Evolutionary conservation across 2,797 vertebrate genomes (phyloP).

Genomic region (Acrossocheilus fasciatus): DNA sequence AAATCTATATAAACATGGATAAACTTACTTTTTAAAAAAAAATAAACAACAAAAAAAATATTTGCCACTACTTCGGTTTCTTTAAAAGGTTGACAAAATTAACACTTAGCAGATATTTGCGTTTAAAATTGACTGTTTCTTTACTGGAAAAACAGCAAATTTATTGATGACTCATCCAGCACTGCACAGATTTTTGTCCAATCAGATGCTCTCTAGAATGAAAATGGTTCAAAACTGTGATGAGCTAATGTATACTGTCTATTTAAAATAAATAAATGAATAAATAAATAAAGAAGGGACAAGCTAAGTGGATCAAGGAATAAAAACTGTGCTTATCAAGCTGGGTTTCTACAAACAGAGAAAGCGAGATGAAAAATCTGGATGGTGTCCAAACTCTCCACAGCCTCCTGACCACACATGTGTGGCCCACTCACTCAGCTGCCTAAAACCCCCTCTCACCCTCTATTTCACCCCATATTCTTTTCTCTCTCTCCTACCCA

Average conservation of each 20-base stretch:
- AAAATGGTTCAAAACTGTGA: not conserved
- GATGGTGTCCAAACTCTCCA: constrained; percentile 76
- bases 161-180: not conserved
- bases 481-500: constrained; percentile 56
- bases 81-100: not conserved
- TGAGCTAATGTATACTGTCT: not conserved
- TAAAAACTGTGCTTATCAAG: not conserved
- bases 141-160: not conserved
- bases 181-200: not conserved
- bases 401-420: constrained; percentile 64
- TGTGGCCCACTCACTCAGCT: constrained; percentile 71
- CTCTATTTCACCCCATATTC: constrained; percentile 61
- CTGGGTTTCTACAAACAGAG: constrained; percentile 79
- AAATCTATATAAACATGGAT: not conserved
- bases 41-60: not conserved
- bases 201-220: not conserved
- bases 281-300: not conserved
- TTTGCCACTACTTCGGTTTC: not conserved
- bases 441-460: constrained; percentile 72
- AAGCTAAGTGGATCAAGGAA: not conserved
- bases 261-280: not conserved
- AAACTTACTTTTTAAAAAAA: too few relatives aligned
- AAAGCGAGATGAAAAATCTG: constrained; percentile 78
- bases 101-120: not conserved
- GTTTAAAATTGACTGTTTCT: not conserved